Evolutionary conservation across 1,140 invertebrate genomes (phyloP), one percentile per base, ranked within the genome.

Genomic region (Pachypsylla venusta): DNA sequence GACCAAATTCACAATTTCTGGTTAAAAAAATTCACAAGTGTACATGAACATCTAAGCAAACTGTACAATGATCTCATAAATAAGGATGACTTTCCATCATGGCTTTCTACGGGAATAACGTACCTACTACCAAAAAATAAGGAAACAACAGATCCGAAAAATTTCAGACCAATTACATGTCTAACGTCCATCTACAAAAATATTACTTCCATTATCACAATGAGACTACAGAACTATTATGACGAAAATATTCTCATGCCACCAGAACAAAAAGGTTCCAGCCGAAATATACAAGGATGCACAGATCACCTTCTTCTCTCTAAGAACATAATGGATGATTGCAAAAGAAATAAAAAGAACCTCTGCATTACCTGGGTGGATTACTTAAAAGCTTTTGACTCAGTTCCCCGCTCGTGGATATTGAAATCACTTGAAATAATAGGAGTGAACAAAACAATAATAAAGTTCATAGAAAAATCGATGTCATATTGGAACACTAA

Each of bases 361-460:
- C 30, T 56, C 35, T 22, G 54, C 20, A 55, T 55, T 14, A 22
- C 54, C 54, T 55, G 54, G 54, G n/a, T 55, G n/a, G 54, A 55
- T n/a, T 55, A 55, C 24, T 22, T 19, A 55, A 55, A 55, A 55
- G 54, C 54, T 24, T 55, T 22, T 55, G 54, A 55, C 24, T 19
- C 14, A 5, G n/a, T 55, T n/a, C 54, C 54, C 13, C 54, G 24
- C 40, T 53, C 58, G 3, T 66, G 63, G 65, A 57, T 66, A 14
- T 5, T 62, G 19, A 55, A 65, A 26, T 26, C 57, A n/a, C 28
- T 65, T 13, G 39, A 61, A 22, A 57, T 65, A 14, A 60, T 63
- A 20, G 54, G 56, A 48, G 55, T 63, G 2, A 30, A 55, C 2
- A 20, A 30, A 1, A 16, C 28, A 26, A 53, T 60, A 26, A 14